Evolutionary conservation across 2,888 invertebrate species (phyloP).

Genomic region (Drosophila buzzatii): DNA sequence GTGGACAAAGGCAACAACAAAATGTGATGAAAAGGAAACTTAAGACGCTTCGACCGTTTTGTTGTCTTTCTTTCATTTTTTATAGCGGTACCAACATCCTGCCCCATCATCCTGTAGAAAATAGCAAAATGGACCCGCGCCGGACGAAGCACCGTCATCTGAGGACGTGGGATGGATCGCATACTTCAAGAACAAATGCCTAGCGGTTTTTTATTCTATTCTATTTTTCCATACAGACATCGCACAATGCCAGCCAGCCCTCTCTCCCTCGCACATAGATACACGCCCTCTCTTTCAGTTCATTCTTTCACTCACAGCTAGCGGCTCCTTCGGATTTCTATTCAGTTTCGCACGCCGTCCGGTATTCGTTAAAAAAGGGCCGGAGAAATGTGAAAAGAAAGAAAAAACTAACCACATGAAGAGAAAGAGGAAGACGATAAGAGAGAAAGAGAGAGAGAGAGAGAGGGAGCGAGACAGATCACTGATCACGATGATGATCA

Average conservation of each 20-base stretch:
- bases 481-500: constrained; percentile 52
- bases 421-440: neutral
- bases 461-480: constrained; percentile 5
- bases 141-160: constrained; percentile 46
- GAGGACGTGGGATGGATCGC: constrained; percentile 58
- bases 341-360: constrained; percentile 68
- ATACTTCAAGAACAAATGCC: constrained; percentile 72
- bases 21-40: constrained; percentile 68
- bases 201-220: constrained; percentile 69
- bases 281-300: constrained; percentile 4
- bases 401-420: constrained; percentile 30
- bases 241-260: constrained; percentile 28
- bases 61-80: constrained; percentile 34
- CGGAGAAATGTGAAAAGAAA: constrained; percentile 16
- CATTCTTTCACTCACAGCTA: constrained; percentile 5
- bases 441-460: constrained; percentile 5
- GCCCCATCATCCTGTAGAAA: constrained; percentile 54
- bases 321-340: constrained; percentile 31
- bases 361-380: constrained; percentile 41
- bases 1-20: constrained; percentile 49
- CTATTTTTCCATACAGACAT: constrained; percentile 43
- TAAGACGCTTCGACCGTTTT: constrained; percentile 74
- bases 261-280: constrained; percentile 5
- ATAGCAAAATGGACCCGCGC: constrained; percentile 63
- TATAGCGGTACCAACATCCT: constrained; percentile 81